These are phyloP conservation scores for Phalacrocorax aristotelis DNA, from an alignment of 2,113 vertebrate genomes.

Conservation along the genomic window DNA sequence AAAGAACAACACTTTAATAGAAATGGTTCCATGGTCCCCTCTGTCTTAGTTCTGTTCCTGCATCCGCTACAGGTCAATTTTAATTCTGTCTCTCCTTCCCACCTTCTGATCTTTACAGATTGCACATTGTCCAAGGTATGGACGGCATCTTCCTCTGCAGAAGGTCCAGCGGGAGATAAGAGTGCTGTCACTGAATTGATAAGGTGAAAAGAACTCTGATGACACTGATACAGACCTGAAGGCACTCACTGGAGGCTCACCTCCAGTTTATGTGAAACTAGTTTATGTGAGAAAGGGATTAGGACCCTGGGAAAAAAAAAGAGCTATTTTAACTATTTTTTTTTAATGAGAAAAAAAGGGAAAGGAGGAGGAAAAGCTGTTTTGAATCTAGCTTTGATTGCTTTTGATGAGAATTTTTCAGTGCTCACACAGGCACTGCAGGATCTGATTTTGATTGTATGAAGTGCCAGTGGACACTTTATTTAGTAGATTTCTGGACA, in stretches of 20 bases:
- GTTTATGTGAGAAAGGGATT: not conserved
- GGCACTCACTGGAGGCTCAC: not conserved
- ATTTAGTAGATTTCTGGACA: not conserved
- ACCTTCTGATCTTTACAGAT: not conserved
- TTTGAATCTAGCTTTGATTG: not conserved
- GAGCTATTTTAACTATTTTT: fast-evolving
- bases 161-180: not conserved
- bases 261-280: not conserved
- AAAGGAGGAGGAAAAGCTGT: not conserved
- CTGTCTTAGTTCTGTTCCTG: not conserved
- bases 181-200: not conserved
- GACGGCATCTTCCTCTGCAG: not conserved
- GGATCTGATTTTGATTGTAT: not conserved
- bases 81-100: not conserved
- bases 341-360: not conserved
- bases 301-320: not conserved
- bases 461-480: not conserved
- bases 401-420: not conserved
- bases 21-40: not conserved
- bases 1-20: not conserved
- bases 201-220: not conserved
- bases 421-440: not conserved
- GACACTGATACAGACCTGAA: not conserved
- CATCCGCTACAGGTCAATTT: not conserved
- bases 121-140: not conserved